These are phyloP conservation scores for Psammodynastes pulverulentus DNA, from an alignment of 2,113 vertebrate species.

Conservation along the genomic window DNA sequence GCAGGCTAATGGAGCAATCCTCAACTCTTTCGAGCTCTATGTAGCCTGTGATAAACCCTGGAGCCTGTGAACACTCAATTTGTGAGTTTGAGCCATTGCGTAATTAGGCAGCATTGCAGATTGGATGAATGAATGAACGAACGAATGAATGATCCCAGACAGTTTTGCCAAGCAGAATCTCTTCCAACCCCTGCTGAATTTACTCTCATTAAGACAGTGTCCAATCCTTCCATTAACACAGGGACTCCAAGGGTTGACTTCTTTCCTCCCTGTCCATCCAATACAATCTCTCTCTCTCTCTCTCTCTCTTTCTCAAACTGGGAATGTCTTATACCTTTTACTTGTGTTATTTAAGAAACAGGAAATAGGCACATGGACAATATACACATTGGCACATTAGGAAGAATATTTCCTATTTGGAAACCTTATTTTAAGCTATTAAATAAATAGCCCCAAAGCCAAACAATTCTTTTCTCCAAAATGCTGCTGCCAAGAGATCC, in stretches of 20 bases:
- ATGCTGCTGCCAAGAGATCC: neutral
- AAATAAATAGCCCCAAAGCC: neutral
- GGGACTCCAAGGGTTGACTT: neutral
- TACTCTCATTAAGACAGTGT: neutral
- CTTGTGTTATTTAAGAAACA: neutral
- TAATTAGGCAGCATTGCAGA: neutral
- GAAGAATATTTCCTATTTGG: neutral
- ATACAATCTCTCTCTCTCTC: neutral
- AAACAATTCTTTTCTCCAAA: neutral
- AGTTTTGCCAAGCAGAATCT: neutral
- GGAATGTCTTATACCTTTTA: neutral
- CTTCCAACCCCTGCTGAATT: neutral
- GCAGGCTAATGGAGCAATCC: neutral
- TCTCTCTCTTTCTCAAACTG: neutral
- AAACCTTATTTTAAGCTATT: neutral
- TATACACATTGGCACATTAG: neutral
- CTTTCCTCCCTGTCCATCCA: neutral
- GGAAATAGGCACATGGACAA: neutral
- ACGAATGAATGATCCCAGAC: neutral
- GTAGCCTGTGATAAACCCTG: neutral
- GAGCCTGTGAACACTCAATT: neutral
- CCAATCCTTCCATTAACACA: neutral
- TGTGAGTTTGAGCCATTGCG: neutral
- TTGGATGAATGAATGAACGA: neutral
- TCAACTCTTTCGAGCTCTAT: neutral